Evolutionary conservation across 2,888 invertebrate genomes (phyloP).

Genomic region (Clunio marinus): DNA sequence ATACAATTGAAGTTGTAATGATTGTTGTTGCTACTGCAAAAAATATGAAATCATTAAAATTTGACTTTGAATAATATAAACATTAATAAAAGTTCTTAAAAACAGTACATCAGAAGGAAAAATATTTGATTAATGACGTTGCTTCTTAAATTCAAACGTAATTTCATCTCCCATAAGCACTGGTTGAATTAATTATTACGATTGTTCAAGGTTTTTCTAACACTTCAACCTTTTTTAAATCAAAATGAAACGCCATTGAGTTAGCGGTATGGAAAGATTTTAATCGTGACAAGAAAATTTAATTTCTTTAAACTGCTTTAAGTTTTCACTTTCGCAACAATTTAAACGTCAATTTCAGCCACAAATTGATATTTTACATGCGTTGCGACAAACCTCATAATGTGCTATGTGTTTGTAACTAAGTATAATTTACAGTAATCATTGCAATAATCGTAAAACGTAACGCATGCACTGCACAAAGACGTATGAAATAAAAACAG

Average conservation of each 20-base stretch:
- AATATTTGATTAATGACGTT: not conserved
- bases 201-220: no score
- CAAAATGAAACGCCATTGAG: no score
- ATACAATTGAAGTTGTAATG: not conserved
- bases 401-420: not conserved
- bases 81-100: not conserved
- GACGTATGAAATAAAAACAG: not conserved
- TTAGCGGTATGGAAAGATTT: no score
- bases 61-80: conserved; percentile 1
- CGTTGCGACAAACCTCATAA: not conserved
- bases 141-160: no score
- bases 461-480: not conserved
- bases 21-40: not conserved
- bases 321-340: no score
- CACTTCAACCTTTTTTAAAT: not conserved
- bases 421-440: conserved; percentile 23
- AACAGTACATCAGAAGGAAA: not conserved
- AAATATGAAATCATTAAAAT: not conserved
- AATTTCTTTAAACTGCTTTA: not conserved
- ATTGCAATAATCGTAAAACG: conserved; percentile 32
- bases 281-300: no score
- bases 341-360: no score
- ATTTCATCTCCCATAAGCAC: no score
- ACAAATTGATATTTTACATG: conserved; percentile 2
- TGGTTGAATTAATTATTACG: no score